phyloP scores from a whole-genome alignment of 2,113 vertebrate genomes.

The Odontophorus gujanensis region DNA sequence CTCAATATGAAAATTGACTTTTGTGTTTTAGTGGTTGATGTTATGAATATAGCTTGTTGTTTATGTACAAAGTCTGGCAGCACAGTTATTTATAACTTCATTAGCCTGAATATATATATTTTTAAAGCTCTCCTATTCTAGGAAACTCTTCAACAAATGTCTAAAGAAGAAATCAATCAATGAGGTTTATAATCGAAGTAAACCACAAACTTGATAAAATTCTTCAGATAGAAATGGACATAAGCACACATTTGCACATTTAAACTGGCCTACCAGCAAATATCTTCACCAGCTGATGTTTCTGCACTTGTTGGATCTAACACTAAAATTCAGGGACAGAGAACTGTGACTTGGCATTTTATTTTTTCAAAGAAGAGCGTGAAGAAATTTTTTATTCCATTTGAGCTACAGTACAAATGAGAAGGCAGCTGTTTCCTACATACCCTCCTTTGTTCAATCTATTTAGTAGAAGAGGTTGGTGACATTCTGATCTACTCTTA shows the following conservation, averaged over 20 bases:
- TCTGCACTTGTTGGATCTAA: neutral
- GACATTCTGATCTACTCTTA: neutral
- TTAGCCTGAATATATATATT: neutral
- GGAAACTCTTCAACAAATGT: neutral
- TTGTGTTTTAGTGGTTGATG: neutral
- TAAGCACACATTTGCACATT: neutral
- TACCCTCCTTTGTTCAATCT: neutral
- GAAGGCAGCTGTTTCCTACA: neutral
- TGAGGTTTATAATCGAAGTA: neutral
- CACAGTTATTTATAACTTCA: neutral
- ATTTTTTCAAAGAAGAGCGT: neutral
- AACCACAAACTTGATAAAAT: neutral
- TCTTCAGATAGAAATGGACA: neutral
- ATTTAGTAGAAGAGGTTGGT: conserved; percentile 23
- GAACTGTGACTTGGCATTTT: neutral
- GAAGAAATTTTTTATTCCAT: neutral
- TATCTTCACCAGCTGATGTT: neutral
- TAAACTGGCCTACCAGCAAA: neutral
- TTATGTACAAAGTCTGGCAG: neutral
- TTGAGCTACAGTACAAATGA: neutral
- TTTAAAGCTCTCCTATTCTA: neutral
- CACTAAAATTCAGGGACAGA: neutral
- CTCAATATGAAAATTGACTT: neutral
- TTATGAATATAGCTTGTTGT: neutral
- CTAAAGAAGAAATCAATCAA: neutral